phyloP scores from a whole-genome alignment of 1,140 invertebrate genomes.

The Schlechtendalia chinensis region DNA sequence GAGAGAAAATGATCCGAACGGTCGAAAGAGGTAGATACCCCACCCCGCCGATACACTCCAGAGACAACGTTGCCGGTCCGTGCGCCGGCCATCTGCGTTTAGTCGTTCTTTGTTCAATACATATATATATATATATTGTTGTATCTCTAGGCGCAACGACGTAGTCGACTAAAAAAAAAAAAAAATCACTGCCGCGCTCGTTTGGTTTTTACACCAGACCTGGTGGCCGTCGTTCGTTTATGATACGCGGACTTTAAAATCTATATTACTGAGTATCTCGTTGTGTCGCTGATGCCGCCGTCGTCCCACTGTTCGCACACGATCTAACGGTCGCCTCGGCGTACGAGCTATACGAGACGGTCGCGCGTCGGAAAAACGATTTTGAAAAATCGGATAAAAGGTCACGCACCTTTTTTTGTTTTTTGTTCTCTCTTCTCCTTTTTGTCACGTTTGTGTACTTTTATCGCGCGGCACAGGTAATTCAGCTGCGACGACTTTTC shows the following conservation, averaged over 20 bases:
- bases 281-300: no score
- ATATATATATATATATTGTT: background rate
- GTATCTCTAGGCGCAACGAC: conserved; percentile 2
- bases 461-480: background rate
- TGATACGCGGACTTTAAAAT: conserved; percentile 9
- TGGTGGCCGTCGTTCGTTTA: background rate
- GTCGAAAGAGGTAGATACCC: background rate
- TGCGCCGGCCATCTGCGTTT: conserved; percentile 40
- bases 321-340: no score
- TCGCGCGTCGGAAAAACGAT: background rate
- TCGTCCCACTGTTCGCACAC: no score
- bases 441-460: background rate
- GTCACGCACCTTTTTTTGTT: background rate
- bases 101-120: conserved; percentile 44
- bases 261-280: no score
- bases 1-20: background rate
- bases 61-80: conserved; percentile 28
- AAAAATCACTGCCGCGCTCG: background rate
- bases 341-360: no score
- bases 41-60: background rate
- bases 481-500: conserved; percentile 13
- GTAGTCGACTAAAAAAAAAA: background rate
- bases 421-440: background rate
- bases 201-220: background rate
- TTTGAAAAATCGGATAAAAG: background rate